Conservation (phyloP, 2,113 vertebrate species). For the Ochotona princeps region DNA sequence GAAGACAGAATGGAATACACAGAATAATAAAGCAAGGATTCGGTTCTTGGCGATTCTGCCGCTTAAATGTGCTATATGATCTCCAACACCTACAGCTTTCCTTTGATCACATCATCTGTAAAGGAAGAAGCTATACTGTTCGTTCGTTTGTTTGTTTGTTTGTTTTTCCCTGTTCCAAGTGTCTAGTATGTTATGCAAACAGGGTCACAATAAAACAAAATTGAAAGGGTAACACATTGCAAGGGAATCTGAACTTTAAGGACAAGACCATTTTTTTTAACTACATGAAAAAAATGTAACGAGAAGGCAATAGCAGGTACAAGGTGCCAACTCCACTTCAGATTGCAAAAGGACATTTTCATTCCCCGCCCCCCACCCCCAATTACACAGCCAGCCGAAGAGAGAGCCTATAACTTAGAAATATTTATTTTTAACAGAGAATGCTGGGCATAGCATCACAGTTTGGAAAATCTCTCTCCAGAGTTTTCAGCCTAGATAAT, state of each 20-base stretch:
- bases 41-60: not conserved
- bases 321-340: not conserved
- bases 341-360: not conserved
- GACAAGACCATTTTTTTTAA: not conserved
- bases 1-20: not conserved
- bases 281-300: conserved; percentile 21
- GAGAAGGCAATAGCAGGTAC: not conserved
- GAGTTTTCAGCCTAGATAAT: conserved; percentile 67
- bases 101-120: not conserved
- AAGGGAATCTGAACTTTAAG: conserved; percentile 22
- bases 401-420: conserved; percentile 47
- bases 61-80: not conserved
- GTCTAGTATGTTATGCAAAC: not conserved
- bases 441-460: conserved; percentile 49
- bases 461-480: conserved; percentile 53
- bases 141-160: not conserved
- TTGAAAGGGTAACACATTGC: not conserved
- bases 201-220: not conserved
- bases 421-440: conserved; percentile 65
- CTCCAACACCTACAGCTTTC: not conserved
- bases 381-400: conserved; percentile 1
- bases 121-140: not conserved
- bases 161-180: not conserved
- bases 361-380: not conserved
- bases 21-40: not conserved